A percentile compares a stretch with the other conserved stretches of the same genome.
These are phyloP conservation scores for Marmota monax DNA, from an alignment of 2,113 vertebrate genomes.

Conservation along the genomic window DNA sequence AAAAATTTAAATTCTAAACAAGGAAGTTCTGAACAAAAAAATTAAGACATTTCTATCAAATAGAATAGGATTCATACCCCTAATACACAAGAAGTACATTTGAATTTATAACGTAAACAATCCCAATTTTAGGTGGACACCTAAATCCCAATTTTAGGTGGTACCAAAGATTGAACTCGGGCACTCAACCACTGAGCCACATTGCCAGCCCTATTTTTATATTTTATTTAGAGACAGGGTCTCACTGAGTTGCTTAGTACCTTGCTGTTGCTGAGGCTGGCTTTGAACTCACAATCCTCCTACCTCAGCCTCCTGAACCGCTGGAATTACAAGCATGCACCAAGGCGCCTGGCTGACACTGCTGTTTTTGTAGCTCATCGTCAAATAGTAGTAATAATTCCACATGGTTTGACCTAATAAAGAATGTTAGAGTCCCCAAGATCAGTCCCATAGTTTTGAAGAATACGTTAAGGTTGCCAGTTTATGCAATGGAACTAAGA, in stretches of 20 bases:
- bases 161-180: no score
- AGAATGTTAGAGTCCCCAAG: accelerated
- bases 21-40: not conserved
- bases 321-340: no score
- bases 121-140: not conserved
- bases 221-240: no score
- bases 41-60: not conserved
- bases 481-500: not conserved
- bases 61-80: not conserved
- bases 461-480: not conserved
- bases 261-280: no score
- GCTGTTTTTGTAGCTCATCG: not conserved
- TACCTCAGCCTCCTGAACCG: no score
- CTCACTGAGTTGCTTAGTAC: no score
- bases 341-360: no score
- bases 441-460: not conserved
- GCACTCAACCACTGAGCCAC: no score
- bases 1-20: not conserved
- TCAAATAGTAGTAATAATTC: not conserved
- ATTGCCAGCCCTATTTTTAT: no score
- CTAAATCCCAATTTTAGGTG: no score
- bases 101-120: conserved; percentile 36
- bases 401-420: not conserved
- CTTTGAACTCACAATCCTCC: no score
- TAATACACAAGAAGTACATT: not conserved